A percentile compares a stretch with the other conserved stretches of the same genome.
These are phyloP conservation scores for Stratiomys singularior DNA, from an alignment of 2,888 invertebrate species.

Conservation along the genomic window DNA sequence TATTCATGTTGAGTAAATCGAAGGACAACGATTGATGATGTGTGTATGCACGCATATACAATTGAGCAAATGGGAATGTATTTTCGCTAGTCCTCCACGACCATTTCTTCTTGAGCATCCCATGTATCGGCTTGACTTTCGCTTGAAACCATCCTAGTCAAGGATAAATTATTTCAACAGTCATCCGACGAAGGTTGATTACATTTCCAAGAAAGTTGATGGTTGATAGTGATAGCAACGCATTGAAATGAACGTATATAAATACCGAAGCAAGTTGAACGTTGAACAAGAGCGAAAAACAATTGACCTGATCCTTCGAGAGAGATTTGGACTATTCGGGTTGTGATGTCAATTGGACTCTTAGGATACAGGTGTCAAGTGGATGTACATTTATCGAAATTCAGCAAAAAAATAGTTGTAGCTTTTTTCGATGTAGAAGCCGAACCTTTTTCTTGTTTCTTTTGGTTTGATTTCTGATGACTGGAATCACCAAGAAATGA, in stretches of 20 bases:
- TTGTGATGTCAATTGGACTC: no score
- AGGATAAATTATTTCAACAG: conserved; percentile 35
- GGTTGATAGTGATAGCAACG: conserved; percentile 15
- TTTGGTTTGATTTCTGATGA: no score
- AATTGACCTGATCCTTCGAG: no score
- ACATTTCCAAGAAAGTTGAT: conserved; percentile 5
- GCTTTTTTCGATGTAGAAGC: no score
- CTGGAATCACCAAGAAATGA: no score
- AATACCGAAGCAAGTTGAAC: conserved; percentile 7
- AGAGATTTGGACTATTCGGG: no score
- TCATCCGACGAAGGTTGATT: conserved; percentile 15
- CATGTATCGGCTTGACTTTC: background rate
- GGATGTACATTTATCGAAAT: no score
- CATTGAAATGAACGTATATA: background rate
- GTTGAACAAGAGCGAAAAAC: conserved; percentile 16
- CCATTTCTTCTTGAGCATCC: background rate
- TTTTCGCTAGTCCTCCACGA: background rate
- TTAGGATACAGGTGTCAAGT: no score
- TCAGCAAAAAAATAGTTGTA: no score
- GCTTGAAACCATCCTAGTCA: conserved; percentile 7
- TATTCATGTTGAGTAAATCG: conserved; percentile 22
- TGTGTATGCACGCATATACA: conserved; percentile 16
- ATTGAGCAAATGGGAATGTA: no score
- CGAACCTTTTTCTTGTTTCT: no score
- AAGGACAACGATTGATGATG: conserved; percentile 24